Evolutionary conservation across 2,888 invertebrate species (phyloP).

Genomic region (Lepas anatifera): DNA sequence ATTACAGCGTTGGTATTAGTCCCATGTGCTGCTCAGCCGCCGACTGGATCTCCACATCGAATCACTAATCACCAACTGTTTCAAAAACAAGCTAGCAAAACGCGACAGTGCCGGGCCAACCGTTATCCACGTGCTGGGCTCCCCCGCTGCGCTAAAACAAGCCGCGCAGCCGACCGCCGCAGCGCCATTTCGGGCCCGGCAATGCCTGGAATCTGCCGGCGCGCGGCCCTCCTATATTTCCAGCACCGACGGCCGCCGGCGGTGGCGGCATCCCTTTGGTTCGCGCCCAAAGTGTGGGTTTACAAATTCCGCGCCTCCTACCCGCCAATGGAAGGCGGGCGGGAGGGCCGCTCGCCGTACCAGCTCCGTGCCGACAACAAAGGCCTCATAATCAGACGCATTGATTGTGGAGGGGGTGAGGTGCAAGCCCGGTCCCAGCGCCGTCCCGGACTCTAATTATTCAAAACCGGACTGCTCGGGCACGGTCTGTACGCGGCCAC

Average conservation of each 20-base stretch:
- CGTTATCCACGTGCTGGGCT: background rate
- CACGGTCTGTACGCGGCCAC: too few species aligned
- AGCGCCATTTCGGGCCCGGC: background rate
- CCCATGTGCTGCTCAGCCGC: too few species aligned
- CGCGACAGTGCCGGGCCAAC: background rate
- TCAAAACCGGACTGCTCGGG: too few species aligned
- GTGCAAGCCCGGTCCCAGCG: too few species aligned
- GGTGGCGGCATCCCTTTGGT: background rate
- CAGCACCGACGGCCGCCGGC: background rate
- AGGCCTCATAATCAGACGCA: conserved; percentile 5
- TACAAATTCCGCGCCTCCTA: conserved; percentile 10
- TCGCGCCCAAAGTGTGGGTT: conserved; percentile 11
- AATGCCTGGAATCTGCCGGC: background rate
- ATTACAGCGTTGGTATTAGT: too few species aligned
- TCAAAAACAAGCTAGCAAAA: background rate
- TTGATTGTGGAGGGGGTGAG: conserved; percentile 1
- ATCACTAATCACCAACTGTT: background rate
- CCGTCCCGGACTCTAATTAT: too few species aligned
- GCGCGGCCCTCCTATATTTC: background rate
- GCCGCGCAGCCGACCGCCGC: background rate
- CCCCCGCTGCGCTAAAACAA: background rate
- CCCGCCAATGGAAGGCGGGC: background rate
- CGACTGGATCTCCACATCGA: background rate
- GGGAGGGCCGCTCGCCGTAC: background rate
- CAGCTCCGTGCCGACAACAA: background rate